Evolutionary conservation across 2,113 vertebrate species (phyloP), one percentile per base, ranked within the genome.

Genomic region (Cichladusa arquata): DNA sequence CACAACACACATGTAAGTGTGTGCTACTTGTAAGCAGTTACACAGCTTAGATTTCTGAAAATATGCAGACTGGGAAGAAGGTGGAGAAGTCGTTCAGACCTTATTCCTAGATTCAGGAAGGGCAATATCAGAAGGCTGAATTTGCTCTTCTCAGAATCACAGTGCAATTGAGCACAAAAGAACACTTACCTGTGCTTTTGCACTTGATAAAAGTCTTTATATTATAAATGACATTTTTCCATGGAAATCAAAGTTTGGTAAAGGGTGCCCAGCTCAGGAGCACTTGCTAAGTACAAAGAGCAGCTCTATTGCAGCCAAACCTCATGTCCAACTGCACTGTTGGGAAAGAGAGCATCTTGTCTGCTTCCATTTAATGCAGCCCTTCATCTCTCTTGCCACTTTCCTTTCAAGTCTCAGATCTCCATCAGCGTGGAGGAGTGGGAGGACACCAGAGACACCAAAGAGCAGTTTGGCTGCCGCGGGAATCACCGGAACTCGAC

Each of bases 391-490:
- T 77, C 12, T 14, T 79, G 23, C 87, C 14, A 18, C 28, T 40
- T 90, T 94, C 57, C 92, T 94, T 91, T 96, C 51, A 96, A 99
- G 98, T 99, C 98, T 40, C 98, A 99, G 85, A 98, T 98, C 73
- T 99, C 99, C 8, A 98, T 99, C 91, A 99, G 97, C 3, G 98
- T 98, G 6, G 98, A 99, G 73, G 98, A 99, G 31, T 99, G 98
- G 92, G 98, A 99, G 89, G 99, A 99, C 96, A 98, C 98, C 42
- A 99, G 98, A 94, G 99, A 99, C 23, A 96, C 77, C 85, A 98
- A 97, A 47, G 98, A 99, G 2, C 98, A 98, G 65, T 86, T 97
- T 10, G 97, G 97, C 28, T 97, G 97, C 20, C 97, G 98, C 5
- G 94, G 95, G 14, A 97, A 96, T 61, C 98, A 98, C 80, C 97